Base-by-base conservation (phyloP, 2,888 invertebrate species). In the Flabesymbios commensalis region DNA sequence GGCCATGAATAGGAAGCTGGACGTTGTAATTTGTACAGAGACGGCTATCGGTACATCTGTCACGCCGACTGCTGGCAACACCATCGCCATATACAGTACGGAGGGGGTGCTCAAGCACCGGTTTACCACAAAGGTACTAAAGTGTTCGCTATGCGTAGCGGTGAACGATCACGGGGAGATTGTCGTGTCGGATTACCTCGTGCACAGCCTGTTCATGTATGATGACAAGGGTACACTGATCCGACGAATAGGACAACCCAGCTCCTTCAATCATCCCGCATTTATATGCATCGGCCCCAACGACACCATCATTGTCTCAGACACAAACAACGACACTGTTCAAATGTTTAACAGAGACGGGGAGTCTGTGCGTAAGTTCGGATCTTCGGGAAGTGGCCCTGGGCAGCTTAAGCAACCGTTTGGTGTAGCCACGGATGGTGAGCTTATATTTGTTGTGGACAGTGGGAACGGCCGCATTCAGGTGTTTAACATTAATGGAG, bases 351-450 rank as follows among this genome's bases (percentile, higher is more conserved):
- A 63, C 52, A 47, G 51, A 10, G 54, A 61, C 3, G 69, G 69
- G 2, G 45, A 58, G 2, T 65, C 62, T 58, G 17, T 57, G n/a
- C 51, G 56, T 24, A 57, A 62, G 49, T 68, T 69, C 26, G 69
- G 69, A 28, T 26, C 31, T 4, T 39, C 65, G 1, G 69, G 69
- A 2, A 47, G 36, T 5, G 65, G 64, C 32, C 65, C 65, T 45
- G 69, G 69, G 2, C 57, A 69, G 57, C 49, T 69, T 31, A 62
- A 59, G 36, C 67, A 67, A 49, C 69, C 69, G 17, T 69, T 67
- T 39, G 69, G 69, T 0, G 67, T 69, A 7, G 62, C 62, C 3
- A 51, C 59, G 10, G 68, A 69, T 51, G 62, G 61, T 7, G 61
- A 68, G 10, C 19, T 59, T 32, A 61, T 68, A 29, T 39, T 68